phyloP scores from a whole-genome alignment of 2,113 vertebrate species.

The Centrocercus urophasianus region DNA sequence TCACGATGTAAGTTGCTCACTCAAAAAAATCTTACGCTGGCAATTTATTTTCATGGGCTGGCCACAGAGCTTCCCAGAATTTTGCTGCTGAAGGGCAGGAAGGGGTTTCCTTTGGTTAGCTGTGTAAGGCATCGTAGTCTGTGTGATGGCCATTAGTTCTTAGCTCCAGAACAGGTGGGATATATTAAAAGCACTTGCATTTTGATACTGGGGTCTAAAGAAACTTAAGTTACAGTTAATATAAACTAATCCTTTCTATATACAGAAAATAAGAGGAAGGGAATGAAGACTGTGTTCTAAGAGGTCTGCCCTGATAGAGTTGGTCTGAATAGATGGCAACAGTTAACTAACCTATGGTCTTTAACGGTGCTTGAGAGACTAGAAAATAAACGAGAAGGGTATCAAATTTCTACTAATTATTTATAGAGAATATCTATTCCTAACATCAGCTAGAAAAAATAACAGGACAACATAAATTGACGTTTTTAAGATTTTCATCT shows the following conservation, averaged over 20 bases:
- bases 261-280: neutral
- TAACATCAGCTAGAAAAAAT: neutral
- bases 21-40: neutral
- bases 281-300: fast-evolving
- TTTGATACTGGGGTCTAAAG: neutral
- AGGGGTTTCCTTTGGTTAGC: neutral
- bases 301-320: neutral
- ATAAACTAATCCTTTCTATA: neutral
- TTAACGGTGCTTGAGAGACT: neutral
- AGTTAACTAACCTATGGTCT: neutral
- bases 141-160: neutral
- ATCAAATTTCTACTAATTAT: neutral
- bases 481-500: neutral
- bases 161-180: neutral
- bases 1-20: neutral
- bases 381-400: neutral
- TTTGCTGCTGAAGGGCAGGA: neutral
- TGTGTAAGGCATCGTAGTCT: neutral
- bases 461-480: neutral
- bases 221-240: neutral
- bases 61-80: neutral
- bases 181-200: neutral
- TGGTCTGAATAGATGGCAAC: neutral
- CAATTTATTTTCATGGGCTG: neutral
- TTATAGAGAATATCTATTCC: neutral